Base-by-base conservation (phyloP, 2,797 vertebrate species). In the Melanotaenia trifasciata region DNA sequence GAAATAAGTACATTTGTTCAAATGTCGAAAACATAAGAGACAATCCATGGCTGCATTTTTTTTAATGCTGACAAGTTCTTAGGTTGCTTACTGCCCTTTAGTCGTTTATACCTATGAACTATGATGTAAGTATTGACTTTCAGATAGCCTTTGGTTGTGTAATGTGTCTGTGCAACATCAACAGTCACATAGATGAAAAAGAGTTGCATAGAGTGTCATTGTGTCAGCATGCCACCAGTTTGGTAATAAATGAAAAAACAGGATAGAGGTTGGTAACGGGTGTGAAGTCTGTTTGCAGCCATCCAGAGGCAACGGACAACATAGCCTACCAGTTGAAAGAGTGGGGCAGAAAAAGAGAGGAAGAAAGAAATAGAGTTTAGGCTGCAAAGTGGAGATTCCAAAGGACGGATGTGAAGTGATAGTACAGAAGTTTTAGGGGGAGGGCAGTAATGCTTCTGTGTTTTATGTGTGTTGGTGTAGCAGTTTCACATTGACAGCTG, bases 401-500 rank as follows among this genome's bases (percentile, higher is more conserved):
- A 56, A 64, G 54, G 67, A 58, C 51, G 64, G 65, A 58, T 67
- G 76, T 76, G 38, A 54, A 62, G 56, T 64, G 72, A 78, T 58
- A 36, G 67, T 32, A 4, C n/a, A 20, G 76, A 43, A 68, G 74
- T 54, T 54, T 26, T 72, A 18, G 32, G 35, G 32, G 68, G 22
- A 64, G 61, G 58, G 63, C 30, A 56, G 45, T 36, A 1, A 64
- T 53, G 54, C 57, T 24, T 2, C 65, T 77, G 72, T 79, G 65
- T 83, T 83, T 78, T 78, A 69, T 67, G 51, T 79, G 45, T 83
- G 45, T 79, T 45, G 45, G 74, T 87, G 26, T 66, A 67, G 88
- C 84, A 13, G 22, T 80, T 81, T 87, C 79, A 72, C 70, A 86
- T 83, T 83, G 89, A 86, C 58, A 72, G 64, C 1, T 72, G 84